Evolutionary conservation across 2,113 vertebrate species (phyloP).

Genomic region (Phycodurus eques): DNA sequence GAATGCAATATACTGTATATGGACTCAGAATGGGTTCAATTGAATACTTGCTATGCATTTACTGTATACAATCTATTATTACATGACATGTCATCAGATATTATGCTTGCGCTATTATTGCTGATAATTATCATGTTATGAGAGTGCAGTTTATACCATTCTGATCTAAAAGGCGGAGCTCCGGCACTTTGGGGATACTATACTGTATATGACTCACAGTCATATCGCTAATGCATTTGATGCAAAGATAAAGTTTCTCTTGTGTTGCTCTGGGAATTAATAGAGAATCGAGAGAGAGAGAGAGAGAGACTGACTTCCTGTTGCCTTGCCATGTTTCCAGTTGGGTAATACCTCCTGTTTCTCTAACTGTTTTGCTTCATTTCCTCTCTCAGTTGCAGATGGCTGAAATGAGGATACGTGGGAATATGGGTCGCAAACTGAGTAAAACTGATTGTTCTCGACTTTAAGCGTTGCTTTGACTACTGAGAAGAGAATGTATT

Average conservation of each 20-base stretch:
- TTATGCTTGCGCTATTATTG: neutral
- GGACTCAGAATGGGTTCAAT: neutral
- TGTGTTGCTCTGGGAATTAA: neutral
- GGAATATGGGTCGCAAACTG: neutral
- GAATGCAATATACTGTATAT: too few species aligned
- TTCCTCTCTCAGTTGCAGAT: conserved; percentile 40
- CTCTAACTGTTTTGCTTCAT: conserved; percentile 45
- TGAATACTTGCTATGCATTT: neutral
- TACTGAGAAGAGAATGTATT: conserved; percentile 27
- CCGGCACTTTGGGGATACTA: too few species aligned
- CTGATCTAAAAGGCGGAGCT: neutral
- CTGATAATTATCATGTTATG: neutral
- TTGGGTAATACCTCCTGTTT: conserved; percentile 50
- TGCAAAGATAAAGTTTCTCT: neutral
- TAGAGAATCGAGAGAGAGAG: neutral
- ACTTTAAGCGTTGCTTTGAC: neutral
- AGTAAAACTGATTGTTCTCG: neutral
- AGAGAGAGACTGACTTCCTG: conserved; percentile 41
- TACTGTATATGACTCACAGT: neutral
- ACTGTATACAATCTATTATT: neutral
- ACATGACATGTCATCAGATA: neutral
- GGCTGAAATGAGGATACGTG: neutral
- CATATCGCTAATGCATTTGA: neutral
- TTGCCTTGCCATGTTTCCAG: conserved; percentile 23
- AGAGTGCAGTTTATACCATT: neutral